phyloP scores from a whole-genome alignment of 2,888 invertebrate species.

The Acleris holmiana region DNA sequence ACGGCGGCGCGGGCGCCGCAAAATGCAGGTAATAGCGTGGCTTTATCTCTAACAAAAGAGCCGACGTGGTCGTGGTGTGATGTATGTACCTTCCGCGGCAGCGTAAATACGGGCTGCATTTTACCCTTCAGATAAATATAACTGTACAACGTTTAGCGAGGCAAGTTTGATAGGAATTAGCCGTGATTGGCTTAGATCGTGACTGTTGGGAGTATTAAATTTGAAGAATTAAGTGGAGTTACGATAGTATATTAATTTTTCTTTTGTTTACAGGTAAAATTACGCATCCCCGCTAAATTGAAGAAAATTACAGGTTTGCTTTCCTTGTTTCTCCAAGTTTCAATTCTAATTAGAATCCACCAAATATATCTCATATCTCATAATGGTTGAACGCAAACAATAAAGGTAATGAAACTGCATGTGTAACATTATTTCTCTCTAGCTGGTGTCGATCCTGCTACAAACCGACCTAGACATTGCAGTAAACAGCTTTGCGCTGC shows the following conservation, averaged over 20 bases:
- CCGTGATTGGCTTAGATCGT: slow-evolving; percentile 26
- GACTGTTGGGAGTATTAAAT: slow-evolving; percentile 12
- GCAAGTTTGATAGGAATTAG: slow-evolving; percentile 28
- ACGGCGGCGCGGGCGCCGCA: slow-evolving; percentile 35
- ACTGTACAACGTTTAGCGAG: slow-evolving; percentile 29
- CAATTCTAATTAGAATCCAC: too few relatives aligned
- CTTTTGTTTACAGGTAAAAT: slow-evolving; percentile 26
- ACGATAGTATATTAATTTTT: neutral
- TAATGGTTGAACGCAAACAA: neutral
- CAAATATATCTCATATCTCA: too few relatives aligned
- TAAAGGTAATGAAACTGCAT: neutral
- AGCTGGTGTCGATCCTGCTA: slow-evolving; percentile 27
- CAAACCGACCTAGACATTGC: slow-evolving; percentile 43
- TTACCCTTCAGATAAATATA: slow-evolving; percentile 36
- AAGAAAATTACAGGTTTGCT: neutral
- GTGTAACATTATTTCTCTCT: neutral
- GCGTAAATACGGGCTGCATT: slow-evolving; percentile 38
- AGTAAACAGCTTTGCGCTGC: slow-evolving; percentile 49
- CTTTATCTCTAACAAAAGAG: slow-evolving; percentile 66
- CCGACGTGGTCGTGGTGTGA: slow-evolving; percentile 50
- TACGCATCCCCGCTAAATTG: neutral
- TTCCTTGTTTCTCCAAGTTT: neutral
- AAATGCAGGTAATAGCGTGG: slow-evolving; percentile 53
- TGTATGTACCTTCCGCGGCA: slow-evolving; percentile 33
- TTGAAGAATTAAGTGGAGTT: slow-evolving; percentile 4